Evolutionary conservation across 1,140 invertebrate species (phyloP), one percentile per base, ranked within the genome.

Genomic region (Hycleus cichorii): DNA sequence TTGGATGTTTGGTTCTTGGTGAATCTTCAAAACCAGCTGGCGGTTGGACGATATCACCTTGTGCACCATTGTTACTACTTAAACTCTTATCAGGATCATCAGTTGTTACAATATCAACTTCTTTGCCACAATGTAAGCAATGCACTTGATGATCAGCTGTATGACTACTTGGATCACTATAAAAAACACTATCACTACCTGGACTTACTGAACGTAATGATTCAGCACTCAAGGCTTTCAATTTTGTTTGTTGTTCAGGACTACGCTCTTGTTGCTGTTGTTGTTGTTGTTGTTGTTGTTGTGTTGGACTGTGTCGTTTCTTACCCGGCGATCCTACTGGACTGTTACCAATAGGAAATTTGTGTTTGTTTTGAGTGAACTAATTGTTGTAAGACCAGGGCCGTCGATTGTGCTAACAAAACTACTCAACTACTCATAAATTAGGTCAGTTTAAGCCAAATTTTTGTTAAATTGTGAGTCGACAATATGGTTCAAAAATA

Each of bases 11-110:
- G 70, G 58, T 64, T 64, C 58, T 72, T 1, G 89, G 89, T 0
- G 89, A 91, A 74, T 93, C 90, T 9, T 87, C 89, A 71, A 93
- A 93, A 38, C 89, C 88, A 11, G 88, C 90, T 5, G 90, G 90
- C 2, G 90, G 89, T 65, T 89, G 86, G 4, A 92, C 89, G 62
- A 92, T 91, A 64, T 90, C 87, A 62, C 83, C 82, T 42, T 79
- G 78, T 26, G 47, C 44, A 12, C 62, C 60, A 32, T 63, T 66
- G 25, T 63, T 66, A 49, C 49, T 52, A 49, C 47, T 66, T 26
- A 58, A 39, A 44, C 62, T 67, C 54, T 70, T 70, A n/a, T 72
- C 70, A 8, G 65, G 62, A 59, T 72, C 69, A 47, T 69, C 70
- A 3, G 68, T 71, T n/a, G 68, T 70, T 8, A 71, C 65, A 45